A percentile compares a stretch with the other conserved stretches of the same genome.
Conservation (phyloP, 2,113 vertebrate species). For the Ciconia stormi region DNA sequence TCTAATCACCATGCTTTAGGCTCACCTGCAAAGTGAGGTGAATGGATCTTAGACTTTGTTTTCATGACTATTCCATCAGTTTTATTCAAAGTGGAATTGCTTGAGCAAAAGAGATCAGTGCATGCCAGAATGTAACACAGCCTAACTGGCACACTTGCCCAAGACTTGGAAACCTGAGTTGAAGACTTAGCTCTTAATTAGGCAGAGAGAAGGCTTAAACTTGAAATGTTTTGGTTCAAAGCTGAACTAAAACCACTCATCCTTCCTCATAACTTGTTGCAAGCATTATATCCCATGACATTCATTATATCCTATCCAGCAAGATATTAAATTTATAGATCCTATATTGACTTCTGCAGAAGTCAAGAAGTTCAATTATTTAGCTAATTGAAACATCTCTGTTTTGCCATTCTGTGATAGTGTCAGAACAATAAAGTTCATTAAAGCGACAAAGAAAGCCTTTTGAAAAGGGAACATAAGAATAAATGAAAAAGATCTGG, state of each 20-base stretch:
- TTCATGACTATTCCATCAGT: background rate
- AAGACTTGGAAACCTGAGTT: background rate
- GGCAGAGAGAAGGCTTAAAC: background rate
- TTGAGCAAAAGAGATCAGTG: background rate
- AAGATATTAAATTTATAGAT: conserved; percentile 50
- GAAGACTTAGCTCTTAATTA: background rate
- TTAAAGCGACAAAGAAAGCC: background rate
- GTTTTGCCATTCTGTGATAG: background rate
- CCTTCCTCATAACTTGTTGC: background rate
- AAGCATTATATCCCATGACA: conserved; percentile 8
- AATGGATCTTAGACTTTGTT: background rate
- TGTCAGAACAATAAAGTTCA: conserved; percentile 44
- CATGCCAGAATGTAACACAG: background rate
- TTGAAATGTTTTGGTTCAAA: background rate
- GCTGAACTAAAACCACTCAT: background rate
- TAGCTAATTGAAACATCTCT: conserved; percentile 37
- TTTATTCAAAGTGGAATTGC: background rate
- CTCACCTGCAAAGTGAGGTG: background rate
- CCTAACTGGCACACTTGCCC: background rate
- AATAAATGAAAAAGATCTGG: background rate
- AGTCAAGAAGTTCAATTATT: background rate
- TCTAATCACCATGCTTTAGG: background rate
- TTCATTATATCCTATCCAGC: conserved; percentile 44
- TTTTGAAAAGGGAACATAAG: background rate
- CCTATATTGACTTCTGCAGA: conserved; percentile 55